These are phyloP conservation scores for Hyposoter didymator DNA, from an alignment of 2,888 invertebrate genomes.

Conservation along the genomic window DNA sequence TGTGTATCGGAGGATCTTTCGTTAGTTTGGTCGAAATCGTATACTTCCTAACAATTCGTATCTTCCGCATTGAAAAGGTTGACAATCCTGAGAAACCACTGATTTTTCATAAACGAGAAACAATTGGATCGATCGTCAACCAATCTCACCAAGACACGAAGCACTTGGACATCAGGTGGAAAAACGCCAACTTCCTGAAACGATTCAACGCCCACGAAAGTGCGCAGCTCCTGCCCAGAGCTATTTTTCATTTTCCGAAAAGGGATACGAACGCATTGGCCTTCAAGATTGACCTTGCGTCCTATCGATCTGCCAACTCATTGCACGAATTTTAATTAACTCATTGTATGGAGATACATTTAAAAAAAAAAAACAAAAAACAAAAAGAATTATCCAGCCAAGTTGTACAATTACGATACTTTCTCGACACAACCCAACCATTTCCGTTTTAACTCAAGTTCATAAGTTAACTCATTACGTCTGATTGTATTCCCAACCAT, in stretches of 20 bases:
- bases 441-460: neutral
- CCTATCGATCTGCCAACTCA: neutral
- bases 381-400: neutral
- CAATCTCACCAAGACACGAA: neutral
- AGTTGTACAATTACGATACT: slow-evolving; percentile 2
- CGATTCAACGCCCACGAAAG: neutral
- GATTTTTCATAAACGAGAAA: neutral
- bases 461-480: neutral
- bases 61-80: neutral
- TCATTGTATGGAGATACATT: neutral
- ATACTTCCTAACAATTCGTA: slow-evolving; percentile 79
- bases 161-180: neutral
- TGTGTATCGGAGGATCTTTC: slow-evolving; percentile 87
- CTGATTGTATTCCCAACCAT: slow-evolving; percentile 21
- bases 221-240: neutral
- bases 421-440: neutral
- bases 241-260: neutral
- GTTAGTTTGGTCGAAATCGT: slow-evolving; percentile 86
- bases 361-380: slow-evolving; percentile 2
- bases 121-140: neutral
- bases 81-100: neutral
- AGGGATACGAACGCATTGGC: neutral
- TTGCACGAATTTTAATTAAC: neutral
- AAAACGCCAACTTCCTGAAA: neutral
- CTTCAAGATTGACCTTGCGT: slow-evolving; percentile 7